Evolutionary conservation across 2,113 vertebrate genomes (phyloP), one percentile per base, ranked within the genome.

Genomic region (Tichodroma muraria): DNA sequence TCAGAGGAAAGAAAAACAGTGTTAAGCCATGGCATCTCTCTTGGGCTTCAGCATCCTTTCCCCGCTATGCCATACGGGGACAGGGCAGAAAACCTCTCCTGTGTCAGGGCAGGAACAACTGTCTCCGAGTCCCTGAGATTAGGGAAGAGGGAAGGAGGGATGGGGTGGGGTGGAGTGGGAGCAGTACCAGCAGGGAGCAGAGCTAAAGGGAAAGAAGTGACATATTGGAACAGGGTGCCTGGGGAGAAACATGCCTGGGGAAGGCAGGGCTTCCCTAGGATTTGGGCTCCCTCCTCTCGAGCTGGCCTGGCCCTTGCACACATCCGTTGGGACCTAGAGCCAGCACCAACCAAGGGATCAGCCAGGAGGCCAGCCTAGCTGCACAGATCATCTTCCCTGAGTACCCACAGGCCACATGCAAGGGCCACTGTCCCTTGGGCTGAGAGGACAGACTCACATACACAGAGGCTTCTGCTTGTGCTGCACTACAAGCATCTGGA

Each of bases 1-100:
- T 92, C n/a, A 65, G 82, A 82, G 42, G 35, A 93, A 88, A 94
- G 33, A 90, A 95, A 93, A 89, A 85, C 18, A 91, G 20, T 1
- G 42, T 93, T 80, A 93, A 73, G 68, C 63, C 13, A 10, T 31
- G 37, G 59, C 69, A 79, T 37, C 20, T 56, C 24, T 52, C 54
- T 45, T 30, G 27, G 35, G 25, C 24, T 59, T 85, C 63, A 61
- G 27, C 25, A 25, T 33, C 27, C 54, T 22, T 54, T 44, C 30
- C 54, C 35, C 3, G 1, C 42, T 73, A 47, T 7, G 16, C 11
- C 15, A 75, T 49, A 52, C 16, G 19, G 80, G 20, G n/a, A 61
- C 15, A 68, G 63, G 24, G 33, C 47, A 85, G 61, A 64, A 80
- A 89, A 56, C 6, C 30, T 10, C 42, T 47, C 50, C n/a, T 37